Evolutionary conservation across 2,113 vertebrate genomes (phyloP).

Genomic region (Verasper variegatus): DNA sequence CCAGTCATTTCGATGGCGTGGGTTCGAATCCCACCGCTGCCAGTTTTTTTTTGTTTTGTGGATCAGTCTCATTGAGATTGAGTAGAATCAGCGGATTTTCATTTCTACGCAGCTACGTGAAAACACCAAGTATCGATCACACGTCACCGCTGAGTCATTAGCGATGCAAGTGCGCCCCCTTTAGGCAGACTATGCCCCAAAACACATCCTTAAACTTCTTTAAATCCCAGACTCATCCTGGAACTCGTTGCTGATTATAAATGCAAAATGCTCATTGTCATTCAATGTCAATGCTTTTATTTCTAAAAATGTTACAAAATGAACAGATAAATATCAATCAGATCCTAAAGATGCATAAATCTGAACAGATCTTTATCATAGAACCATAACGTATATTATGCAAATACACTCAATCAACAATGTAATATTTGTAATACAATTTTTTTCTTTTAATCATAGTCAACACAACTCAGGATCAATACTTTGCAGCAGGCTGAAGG

Average conservation of each 20-base stretch:
- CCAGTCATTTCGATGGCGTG: conserved; percentile 79
- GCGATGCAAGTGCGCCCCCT: conserved; percentile 28
- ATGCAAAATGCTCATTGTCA: conserved; percentile 10
- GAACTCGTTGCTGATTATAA: too few relatives aligned
- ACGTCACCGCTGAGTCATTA: neutral
- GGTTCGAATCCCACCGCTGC: conserved; percentile 78
- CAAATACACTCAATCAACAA: conserved; percentile 17
- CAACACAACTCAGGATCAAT: conserved; percentile 25
- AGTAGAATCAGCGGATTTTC: neutral
- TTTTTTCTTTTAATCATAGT: neutral
- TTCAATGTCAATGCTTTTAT: conserved; percentile 43
- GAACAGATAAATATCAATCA: conserved; percentile 1
- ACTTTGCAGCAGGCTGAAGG: conserved; percentile 18
- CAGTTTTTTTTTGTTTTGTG: neutral
- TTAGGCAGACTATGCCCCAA: conserved; percentile 5
- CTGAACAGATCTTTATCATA: conserved; percentile 29
- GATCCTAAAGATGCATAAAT: neutral
- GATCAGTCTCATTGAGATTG: rapidly evolving
- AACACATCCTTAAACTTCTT: neutral
- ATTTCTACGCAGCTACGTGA: too few relatives aligned
- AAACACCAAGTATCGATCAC: too few relatives aligned
- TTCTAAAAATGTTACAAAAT: conserved; percentile 67
- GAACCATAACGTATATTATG: conserved; percentile 33
- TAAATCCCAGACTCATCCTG: too few relatives aligned
- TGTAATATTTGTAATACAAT: conserved; percentile 15